These are phyloP conservation scores for Hystrix brachyura DNA, from an alignment of 2,113 vertebrate genomes.

Conservation along the genomic window DNA sequence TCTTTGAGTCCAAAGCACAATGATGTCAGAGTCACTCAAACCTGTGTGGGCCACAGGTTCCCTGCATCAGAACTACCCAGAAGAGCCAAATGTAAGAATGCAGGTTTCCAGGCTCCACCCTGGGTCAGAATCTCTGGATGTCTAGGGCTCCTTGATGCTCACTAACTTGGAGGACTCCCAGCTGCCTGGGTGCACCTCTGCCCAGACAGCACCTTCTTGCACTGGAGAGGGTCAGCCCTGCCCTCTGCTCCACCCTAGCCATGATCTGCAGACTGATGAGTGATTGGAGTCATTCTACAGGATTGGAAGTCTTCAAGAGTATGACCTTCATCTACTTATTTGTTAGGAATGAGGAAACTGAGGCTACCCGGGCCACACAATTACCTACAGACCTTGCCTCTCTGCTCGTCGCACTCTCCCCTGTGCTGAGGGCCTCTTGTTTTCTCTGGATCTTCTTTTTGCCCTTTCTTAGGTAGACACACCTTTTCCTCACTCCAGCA, in stretches of 20 bases:
- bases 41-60: no score
- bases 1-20: background rate
- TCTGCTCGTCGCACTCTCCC: background rate
- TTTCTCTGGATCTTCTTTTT: background rate
- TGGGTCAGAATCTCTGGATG: background rate
- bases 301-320: background rate
- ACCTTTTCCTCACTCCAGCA: background rate
- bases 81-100: background rate
- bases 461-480: background rate
- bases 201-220: background rate
- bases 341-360: background rate
- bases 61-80: background rate
- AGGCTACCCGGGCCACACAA: background rate
- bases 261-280: background rate
- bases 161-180: background rate
- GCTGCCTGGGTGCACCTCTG: no score
- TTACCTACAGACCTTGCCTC: background rate
- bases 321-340: background rate
- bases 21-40: background rate
- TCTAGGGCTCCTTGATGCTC: background rate
- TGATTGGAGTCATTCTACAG: background rate
- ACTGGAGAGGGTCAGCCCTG: no score
- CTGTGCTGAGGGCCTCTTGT: rapidly evolving
- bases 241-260: background rate
- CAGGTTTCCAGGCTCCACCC: background rate